phyloP scores from a whole-genome alignment of 2,113 vertebrate species.

The Noturus placidus region DNA sequence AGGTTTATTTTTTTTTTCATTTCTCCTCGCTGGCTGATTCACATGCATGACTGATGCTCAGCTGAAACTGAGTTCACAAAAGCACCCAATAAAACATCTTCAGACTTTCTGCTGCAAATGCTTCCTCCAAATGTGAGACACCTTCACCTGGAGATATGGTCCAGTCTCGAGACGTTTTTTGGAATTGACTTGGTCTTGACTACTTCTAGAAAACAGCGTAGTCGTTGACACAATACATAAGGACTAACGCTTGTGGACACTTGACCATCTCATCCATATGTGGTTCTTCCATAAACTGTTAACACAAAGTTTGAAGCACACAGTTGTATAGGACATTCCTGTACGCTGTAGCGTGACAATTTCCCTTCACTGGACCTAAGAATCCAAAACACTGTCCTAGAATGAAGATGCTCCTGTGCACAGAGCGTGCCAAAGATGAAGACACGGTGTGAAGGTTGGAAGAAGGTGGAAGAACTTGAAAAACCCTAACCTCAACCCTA shows the following conservation, averaged over 20 bases:
- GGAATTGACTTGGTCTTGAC: not conserved
- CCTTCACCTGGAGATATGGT: not conserved
- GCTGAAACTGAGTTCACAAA: conserved; percentile 64
- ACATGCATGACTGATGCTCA: conserved; percentile 72
- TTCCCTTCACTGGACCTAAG: not conserved
- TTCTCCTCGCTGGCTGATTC: conserved; percentile 70
- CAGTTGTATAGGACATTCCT: too few relatives aligned
- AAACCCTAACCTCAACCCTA: not conserved
- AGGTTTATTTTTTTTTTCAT: conserved; percentile 50
- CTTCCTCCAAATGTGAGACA: not conserved
- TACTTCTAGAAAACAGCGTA: not conserved
- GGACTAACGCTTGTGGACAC: not conserved
- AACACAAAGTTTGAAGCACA: not conserved
- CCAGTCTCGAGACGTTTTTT: not conserved
- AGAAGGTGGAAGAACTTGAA: not conserved
- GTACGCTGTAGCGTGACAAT: not conserved
- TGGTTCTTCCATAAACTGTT: not conserved
- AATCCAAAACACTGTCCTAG: not conserved
- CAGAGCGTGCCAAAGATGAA: not conserved
- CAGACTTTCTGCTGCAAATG: not conserved
- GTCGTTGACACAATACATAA: not conserved
- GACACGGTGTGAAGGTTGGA: not conserved
- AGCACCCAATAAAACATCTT: not conserved
- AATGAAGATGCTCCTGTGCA: not conserved
- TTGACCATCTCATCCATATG: not conserved